Percentiles rank a stretch among this genome's conserved stretches.
Evolutionary conservation across 2,888 invertebrate species (phyloP).

Genomic region (Nineta flava): DNA sequence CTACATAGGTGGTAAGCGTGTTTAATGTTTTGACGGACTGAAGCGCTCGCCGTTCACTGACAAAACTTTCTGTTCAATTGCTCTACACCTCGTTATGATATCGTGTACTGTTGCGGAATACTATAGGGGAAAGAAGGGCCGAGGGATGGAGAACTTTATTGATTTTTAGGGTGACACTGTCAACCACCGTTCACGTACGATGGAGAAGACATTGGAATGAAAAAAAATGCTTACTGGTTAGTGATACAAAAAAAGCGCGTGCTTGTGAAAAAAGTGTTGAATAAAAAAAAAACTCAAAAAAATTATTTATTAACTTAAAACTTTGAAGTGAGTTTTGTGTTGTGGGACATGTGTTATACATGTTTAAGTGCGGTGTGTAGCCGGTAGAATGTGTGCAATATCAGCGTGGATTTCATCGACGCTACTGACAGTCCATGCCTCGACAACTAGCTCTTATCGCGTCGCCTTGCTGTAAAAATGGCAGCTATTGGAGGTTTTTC

Average conservation of each 20-base stretch:
- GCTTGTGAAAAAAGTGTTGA: constrained; percentile 3
- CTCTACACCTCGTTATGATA: constrained; percentile 17
- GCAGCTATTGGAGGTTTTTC: constrained; percentile 31
- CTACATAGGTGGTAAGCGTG: not conserved
- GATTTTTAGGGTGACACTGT: constrained; percentile 52
- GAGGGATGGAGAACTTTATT: constrained; percentile 39
- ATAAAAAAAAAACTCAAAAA: not conserved
- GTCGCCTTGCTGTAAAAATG: constrained; percentile 29
- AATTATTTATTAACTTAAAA: not conserved
- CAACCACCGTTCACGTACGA: constrained; percentile 36
- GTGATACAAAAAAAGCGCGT: constrained; percentile 17
- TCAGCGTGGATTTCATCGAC: constrained; percentile 19
- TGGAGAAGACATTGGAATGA: constrained; percentile 30
- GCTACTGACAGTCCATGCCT: constrained; percentile 23
- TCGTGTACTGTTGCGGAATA: constrained; percentile 26
- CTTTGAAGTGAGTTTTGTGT: constrained; percentile 8
- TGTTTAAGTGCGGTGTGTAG: constrained; percentile 23
- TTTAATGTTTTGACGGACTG: constrained; percentile 1
- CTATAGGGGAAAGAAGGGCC: constrained; percentile 27
- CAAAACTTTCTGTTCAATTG: constrained; percentile 3
- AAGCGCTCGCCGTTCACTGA: constrained; percentile 3
- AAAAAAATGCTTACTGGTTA: constrained; percentile 25
- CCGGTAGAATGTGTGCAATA: constrained; percentile 26
- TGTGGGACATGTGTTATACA: constrained; percentile 18
- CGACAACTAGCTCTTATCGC: constrained; percentile 24